Evolutionary conservation across 2,113 vertebrate species (phyloP), one percentile per base, ranked within the genome.

Genomic region (Numenius arquata): DNA sequence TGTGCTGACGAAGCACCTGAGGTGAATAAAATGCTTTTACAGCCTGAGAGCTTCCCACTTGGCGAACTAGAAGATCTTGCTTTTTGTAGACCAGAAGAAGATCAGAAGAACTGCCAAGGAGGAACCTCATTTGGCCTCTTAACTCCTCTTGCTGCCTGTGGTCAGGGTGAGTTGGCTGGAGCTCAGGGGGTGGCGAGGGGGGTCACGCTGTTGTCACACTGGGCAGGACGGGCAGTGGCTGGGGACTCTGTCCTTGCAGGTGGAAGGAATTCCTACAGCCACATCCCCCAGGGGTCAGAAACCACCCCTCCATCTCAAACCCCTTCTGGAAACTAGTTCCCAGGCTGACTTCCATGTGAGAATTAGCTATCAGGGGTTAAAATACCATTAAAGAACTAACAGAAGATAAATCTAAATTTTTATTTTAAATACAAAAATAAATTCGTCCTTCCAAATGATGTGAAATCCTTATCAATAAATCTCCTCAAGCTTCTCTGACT

Each of bases 401-500:
- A 92, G 92, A 93, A 86, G 26, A 3, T 59, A 71, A 79, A 66
- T 52, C 47, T 94, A n/a, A 84, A 59, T n/a, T 11, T 47, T 77
- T 41, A 45, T 29, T 86, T 93, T 59, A 85, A 74, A 66, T 61
- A 66, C 88, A 79, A 89, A 91, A 80, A 32, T 63, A 81, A 70
- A 92, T 73, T 89, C 2, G 80, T 95, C 56, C 53, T 94, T 95
- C 89, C 66, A 72, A 80, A 93, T 90, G 62, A 83, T 71, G 22
- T 79, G 90, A 93, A 96, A 92, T 85, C 55, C 72, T 92, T 89
- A 95, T 93, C 95, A 93, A 62, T 85, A 95, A 95, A 89, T 90
- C 81, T 96, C 89, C 53, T 56, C 61, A 65, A 93, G 89, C 40
- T 87, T 26, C 41, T 79, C 47, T 83, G 84, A 91, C 94, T 96